These are phyloP conservation scores for Enteromius radiatus DNA, from an alignment of 2,797 vertebrate species.

Conservation along the genomic window DNA sequence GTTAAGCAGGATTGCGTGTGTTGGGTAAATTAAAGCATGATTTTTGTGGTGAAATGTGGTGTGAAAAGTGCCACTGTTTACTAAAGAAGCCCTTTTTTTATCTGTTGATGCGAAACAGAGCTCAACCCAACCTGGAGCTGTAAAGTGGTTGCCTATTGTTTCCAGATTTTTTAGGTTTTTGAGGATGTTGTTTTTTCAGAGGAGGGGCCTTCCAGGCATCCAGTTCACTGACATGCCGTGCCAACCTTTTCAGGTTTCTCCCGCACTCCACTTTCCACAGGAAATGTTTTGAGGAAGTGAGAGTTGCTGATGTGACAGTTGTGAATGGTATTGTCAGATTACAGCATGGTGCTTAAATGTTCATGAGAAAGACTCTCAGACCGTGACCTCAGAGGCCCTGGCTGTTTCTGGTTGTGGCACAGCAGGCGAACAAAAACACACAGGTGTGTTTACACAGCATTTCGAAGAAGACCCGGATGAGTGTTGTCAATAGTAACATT, in stretches of 20 bases:
- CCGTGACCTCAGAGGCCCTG: conserved; percentile 17
- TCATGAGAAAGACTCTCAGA: conserved; percentile 27
- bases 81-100: background rate
- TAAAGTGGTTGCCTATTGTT: conserved; percentile 16
- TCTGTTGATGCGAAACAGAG: conserved; percentile 19
- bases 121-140: background rate
- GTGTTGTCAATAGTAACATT: conserved; percentile 14
- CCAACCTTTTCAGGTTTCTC: conserved; percentile 27
- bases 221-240: conserved; percentile 29
- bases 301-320: conserved; percentile 53
- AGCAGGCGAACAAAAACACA: background rate
- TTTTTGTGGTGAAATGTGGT: background rate
- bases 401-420: background rate
- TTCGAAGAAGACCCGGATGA: conserved; percentile 38
- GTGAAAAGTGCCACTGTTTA: background rate
- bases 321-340: conserved; percentile 40
- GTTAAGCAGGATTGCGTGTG: background rate
- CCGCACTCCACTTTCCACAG: conserved; percentile 49
- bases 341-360: conserved; percentile 31
- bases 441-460: conserved; percentile 39
- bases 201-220: conserved; percentile 28
- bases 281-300: conserved; percentile 62
- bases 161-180: background rate
- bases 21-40: background rate
- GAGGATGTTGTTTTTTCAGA: conserved; percentile 32